Percentiles rank a stretch among this genome's conserved stretches.
These are phyloP conservation scores for Trachurus trachurus DNA, from an alignment of 2,797 vertebrate species.

Conservation along the genomic window DNA sequence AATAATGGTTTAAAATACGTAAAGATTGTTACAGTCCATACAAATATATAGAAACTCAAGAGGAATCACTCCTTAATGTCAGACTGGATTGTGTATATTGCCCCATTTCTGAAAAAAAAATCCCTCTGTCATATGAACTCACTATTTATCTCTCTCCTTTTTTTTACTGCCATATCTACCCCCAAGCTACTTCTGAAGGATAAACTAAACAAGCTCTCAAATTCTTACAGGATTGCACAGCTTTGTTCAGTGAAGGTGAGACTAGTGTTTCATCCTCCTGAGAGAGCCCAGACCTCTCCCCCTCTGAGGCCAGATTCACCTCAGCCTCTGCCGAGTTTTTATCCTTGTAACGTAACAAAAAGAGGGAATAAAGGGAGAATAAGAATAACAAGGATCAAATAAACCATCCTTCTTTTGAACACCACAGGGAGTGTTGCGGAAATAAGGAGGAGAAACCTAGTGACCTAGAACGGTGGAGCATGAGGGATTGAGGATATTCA, in stretches of 20 bases:
- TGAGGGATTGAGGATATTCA: conserved; percentile 20
- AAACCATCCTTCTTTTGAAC: conserved; percentile 19
- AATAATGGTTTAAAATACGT: too few species aligned
- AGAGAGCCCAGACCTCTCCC: conserved; percentile 18
- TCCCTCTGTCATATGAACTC: background rate
- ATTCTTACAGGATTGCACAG: conserved; percentile 6
- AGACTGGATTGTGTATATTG: too few species aligned
- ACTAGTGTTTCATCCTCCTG: conserved; percentile 34
- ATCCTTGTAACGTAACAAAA: background rate
- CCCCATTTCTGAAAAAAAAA: background rate
- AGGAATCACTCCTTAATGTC: background rate
- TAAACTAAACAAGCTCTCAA: background rate
- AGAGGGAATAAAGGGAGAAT: conserved; percentile 12
- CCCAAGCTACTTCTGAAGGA: background rate
- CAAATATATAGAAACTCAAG: background rate
- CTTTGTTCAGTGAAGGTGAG: conserved; percentile 43
- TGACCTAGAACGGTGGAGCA: conserved; percentile 3
- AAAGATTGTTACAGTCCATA: background rate
- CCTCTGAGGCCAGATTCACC: conserved; percentile 10
- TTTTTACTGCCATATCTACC: background rate
- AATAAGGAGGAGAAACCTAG: background rate
- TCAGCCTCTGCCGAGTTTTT: conserved; percentile 4
- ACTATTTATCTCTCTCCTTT: background rate
- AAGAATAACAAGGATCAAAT: conserved; percentile 23
- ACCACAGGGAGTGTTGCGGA: conserved; percentile 20